Evolutionary conservation across 2,888 invertebrate genomes (phyloP).

Genomic region (Drosophila aldrichi): DNA sequence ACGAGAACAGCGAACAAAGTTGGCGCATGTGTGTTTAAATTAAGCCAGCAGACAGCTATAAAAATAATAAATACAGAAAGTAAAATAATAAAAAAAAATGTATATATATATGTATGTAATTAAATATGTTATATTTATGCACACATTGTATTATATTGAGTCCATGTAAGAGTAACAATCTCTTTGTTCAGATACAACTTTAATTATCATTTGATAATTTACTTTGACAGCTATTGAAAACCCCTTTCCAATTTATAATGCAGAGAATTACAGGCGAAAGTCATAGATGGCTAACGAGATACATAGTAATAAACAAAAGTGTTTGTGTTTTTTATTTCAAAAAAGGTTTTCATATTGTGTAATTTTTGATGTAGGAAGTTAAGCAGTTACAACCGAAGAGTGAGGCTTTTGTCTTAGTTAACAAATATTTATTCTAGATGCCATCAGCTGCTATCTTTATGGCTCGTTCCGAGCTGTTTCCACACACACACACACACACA

Average conservation of each 20-base stretch:
- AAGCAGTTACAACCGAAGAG: background rate
- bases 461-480: background rate
- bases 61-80: slow-evolving; percentile 21
- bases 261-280: too few species aligned
- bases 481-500: background rate
- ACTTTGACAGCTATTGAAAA: background rate
- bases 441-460: slow-evolving; percentile 11
- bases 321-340: too few species aligned
- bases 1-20: slow-evolving; percentile 29
- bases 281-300: too few species aligned
- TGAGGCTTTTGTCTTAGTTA: background rate
- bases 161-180: background rate
- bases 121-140: slow-evolving; percentile 5
- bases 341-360: background rate
- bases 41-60: slow-evolving; percentile 63
- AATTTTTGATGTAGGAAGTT: background rate
- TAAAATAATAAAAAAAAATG: background rate
- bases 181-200: background rate
- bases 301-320: too few species aligned
- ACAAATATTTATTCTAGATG: slow-evolving; percentile 7
- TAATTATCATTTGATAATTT: background rate
- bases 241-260: too few species aligned
- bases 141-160: background rate
- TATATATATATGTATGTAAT: background rate
- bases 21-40: slow-evolving; percentile 48